Evolutionary conservation across 2,797 vertebrate species (phyloP).

Genomic region (Myoxocephalus aenaeus): DNA sequence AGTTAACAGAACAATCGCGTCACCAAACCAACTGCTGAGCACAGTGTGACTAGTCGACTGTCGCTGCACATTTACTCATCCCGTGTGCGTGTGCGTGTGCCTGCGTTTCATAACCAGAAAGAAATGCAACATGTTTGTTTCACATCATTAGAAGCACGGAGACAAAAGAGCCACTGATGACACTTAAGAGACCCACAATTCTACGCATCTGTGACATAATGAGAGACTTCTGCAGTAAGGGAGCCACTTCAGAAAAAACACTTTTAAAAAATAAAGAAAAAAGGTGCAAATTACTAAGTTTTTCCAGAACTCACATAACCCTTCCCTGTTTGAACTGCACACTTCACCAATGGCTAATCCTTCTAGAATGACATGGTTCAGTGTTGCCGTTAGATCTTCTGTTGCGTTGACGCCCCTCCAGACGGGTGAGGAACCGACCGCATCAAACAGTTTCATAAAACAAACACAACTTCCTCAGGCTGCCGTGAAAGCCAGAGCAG

Average conservation of each 20-base stretch:
- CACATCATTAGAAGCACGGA: not conserved
- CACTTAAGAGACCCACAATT: not conserved
- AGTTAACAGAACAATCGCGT: not conserved
- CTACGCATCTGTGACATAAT: not conserved
- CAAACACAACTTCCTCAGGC: slow-evolving; percentile 43
- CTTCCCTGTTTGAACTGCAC: not conserved
- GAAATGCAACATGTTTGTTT: slow-evolving; percentile 2
- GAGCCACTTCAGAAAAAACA: not conserved
- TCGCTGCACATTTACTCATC: slow-evolving; percentile 32
- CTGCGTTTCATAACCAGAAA: slow-evolving; percentile 18
- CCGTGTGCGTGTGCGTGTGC: not conserved
- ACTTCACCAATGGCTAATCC: not conserved
- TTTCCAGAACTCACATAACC: not conserved
- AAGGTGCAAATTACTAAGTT: not conserved
- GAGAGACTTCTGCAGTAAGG: not conserved
- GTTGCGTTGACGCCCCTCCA: slow-evolving; percentile 37
- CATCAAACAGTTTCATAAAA: slow-evolving; percentile 40
- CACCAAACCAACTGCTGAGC: slow-evolving; percentile 44
- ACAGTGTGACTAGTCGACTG: slow-evolving; percentile 11
- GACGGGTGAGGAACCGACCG: not conserved
- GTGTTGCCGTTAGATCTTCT: slow-evolving; percentile 11
- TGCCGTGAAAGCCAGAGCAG: not conserved
- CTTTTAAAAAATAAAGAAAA: not conserved
- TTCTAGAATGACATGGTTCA: not conserved
- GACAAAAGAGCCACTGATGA: slow-evolving; percentile 21